Evolutionary conservation across 2,113 vertebrate genomes (phyloP).

Genomic region (Rhinoderma darwinii): DNA sequence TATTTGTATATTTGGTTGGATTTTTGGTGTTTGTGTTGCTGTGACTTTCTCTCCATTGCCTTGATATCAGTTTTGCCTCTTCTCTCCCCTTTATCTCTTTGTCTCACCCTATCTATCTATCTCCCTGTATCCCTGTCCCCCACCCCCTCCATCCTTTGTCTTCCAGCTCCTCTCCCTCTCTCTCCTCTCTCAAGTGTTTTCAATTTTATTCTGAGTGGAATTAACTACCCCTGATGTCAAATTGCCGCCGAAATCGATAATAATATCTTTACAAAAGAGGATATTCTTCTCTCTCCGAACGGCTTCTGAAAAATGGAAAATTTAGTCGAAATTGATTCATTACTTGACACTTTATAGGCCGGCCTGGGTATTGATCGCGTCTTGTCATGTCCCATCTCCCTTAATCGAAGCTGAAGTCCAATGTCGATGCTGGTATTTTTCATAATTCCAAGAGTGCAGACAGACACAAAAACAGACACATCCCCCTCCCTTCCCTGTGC

Average conservation of each 20-base stretch:
- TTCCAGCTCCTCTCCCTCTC: constrained; percentile 65
- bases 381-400: constrained; percentile 98
- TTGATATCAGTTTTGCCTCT: background rate
- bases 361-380: constrained; percentile 98
- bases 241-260: constrained; percentile 99
- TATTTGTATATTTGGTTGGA: background rate
- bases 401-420: constrained; percentile 99
- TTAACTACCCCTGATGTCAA: constrained; percentile 99
- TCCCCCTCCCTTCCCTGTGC: constrained; percentile 41
- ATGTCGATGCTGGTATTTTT: constrained; percentile 98
- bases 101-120: constrained; percentile 66
- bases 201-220: constrained; percentile 99
- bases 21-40: background rate
- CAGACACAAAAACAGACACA: constrained; percentile 72
- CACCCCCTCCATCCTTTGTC: constrained; percentile 67
- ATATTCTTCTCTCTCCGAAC: constrained; percentile 98
- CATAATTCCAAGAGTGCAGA: constrained; percentile 93
- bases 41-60: background rate
- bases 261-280: constrained; percentile 99
- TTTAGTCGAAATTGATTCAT: constrained; percentile 99
- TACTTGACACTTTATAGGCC: constrained; percentile 99
- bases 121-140: constrained; percentile 77
- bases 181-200: constrained; percentile 90
- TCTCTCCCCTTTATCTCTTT: constrained; percentile 50
- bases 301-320: constrained; percentile 99